Evolutionary conservation across 2,888 invertebrate genomes (phyloP).

Genomic region (Heliconius erato): DNA sequence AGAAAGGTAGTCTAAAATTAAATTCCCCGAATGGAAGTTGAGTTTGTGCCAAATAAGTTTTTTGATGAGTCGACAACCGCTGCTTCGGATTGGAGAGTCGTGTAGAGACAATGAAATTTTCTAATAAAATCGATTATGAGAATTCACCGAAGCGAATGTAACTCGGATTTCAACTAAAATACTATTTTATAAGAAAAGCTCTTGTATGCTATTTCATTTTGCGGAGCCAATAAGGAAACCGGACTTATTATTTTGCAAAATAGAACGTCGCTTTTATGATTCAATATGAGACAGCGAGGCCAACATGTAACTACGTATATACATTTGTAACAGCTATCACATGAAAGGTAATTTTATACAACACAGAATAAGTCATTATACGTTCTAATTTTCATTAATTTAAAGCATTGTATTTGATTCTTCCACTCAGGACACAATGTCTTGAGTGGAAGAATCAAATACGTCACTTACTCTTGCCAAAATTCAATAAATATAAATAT

Average conservation of each 20-base stretch:
- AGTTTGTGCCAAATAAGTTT: slow-evolving; percentile 46
- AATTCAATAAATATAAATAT: no score
- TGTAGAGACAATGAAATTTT: slow-evolving; percentile 47
- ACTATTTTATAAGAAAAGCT: slow-evolving; percentile 32
- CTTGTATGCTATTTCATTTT: slow-evolving; percentile 20
- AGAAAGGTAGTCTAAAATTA: slow-evolving; percentile 40
- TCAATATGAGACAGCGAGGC: background rate
- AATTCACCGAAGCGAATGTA: slow-evolving; percentile 38
- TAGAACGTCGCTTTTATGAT: background rate
- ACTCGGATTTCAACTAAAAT: slow-evolving; percentile 38
- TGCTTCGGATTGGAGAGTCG: slow-evolving; percentile 37
- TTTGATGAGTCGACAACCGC: slow-evolving; percentile 45
- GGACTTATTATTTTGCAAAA: slow-evolving; percentile 3
- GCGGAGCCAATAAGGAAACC: slow-evolving; percentile 13
- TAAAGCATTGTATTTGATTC: no score
- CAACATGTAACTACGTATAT: no score
- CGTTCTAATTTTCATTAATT: no score
- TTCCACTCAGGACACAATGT: no score
- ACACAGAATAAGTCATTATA: no score
- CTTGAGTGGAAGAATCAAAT: no score
- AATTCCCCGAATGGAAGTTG: slow-evolving; percentile 43
- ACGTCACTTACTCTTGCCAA: no score
- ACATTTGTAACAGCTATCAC: no score
- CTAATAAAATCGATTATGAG: slow-evolving; percentile 48
- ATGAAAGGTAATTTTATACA: no score